Evolutionary conservation across 1,140 invertebrate genomes (phyloP), one percentile per base, ranked within the genome.

Genomic region (Tribolium castaneum): DNA sequence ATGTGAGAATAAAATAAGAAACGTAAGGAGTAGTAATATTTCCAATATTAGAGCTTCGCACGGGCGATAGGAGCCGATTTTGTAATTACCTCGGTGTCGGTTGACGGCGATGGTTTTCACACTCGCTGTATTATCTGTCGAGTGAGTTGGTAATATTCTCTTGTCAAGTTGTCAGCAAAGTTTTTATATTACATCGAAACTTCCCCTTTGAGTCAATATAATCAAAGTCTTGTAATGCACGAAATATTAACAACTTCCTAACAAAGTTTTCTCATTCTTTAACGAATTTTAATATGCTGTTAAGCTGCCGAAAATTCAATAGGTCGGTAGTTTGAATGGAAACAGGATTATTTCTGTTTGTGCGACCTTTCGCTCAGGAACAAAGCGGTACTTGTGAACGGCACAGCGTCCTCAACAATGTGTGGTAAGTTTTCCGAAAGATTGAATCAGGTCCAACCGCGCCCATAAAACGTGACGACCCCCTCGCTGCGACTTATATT

Each of bases 111-210:
- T n/a, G 10, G 25, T 66, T 66, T 66, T 66, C 59, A 35, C 59
- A 13, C 59, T 3, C 10, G 6, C 19, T 19, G 22, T 30, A 66
- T 35, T 66, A 14, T 66, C 59, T 35, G 59, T n/a, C 59, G 59
- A 35, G n/a, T 14, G 59, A 66, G 59, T 66, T 66, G 59, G 13
- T 66, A 35, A 66, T 66, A 66, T 66, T 66, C 59, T 66, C 59
- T 66, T 66, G 59, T 66, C 59, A 66, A 66, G 59, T 66, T 66
- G 59, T 66, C 59, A 35, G 59, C 59, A 9, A 66, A 66, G 59
- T 66, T 66, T 66, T 66, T 66, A 66, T 66, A 66, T 66, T 66
- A 66, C 59, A 35, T 66, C 59, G 59, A 66, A 66, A 66, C 59
- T 66, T 66, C 30, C n/a, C 35, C 59, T 66, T 66, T 66, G 59